Conservation (phyloP, 2,113 vertebrate genomes). For the Stomatorhinus ivindoensis region DNA sequence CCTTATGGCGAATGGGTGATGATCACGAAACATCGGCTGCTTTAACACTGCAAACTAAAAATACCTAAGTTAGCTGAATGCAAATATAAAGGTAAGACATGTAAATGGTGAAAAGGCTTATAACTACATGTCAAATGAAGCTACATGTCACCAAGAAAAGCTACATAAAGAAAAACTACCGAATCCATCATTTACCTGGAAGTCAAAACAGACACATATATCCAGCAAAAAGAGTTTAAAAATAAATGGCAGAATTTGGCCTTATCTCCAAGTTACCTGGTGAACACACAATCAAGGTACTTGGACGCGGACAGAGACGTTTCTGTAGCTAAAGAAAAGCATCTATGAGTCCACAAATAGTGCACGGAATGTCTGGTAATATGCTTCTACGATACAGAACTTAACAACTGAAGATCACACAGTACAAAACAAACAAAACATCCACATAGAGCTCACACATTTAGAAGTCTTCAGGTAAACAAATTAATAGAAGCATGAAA, state of each 20-base stretch:
- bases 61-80: not conserved
- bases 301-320: not conserved
- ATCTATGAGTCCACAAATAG: not conserved
- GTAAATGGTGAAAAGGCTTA: not conserved
- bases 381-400: not conserved
- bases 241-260: not conserved
- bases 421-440: not conserved
- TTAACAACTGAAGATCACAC: not conserved
- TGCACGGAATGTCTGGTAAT: not conserved
- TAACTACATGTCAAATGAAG: not conserved
- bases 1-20: not conserved
- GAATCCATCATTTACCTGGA: not conserved
- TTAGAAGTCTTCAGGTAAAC: not conserved
- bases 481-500: slow-evolving; percentile 4
- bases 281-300: not conserved
- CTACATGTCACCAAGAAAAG: not conserved
- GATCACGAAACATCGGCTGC: not conserved
- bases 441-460: not conserved
- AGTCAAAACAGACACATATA: not conserved
- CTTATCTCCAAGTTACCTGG: not conserved
- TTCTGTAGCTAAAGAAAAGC: not conserved
- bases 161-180: not conserved
- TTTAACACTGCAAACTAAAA: not conserved
- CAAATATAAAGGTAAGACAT: not conserved
- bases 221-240: not conserved